These are phyloP conservation scores for Venturia canescens DNA, from an alignment of 1,140 invertebrate species.

Conservation along the genomic window DNA sequence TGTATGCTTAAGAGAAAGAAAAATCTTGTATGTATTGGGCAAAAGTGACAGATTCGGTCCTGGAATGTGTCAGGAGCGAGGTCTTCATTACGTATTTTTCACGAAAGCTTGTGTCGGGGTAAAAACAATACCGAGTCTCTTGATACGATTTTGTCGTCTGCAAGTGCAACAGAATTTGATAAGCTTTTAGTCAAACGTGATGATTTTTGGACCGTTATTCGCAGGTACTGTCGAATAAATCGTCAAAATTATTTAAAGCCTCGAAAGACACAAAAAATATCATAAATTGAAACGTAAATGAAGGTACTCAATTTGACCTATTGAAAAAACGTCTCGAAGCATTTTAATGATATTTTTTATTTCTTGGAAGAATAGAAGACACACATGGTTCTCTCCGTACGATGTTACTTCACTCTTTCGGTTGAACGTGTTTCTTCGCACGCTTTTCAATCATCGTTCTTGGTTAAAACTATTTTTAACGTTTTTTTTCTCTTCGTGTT, in stretches of 20 bases:
- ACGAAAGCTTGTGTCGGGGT: neutral
- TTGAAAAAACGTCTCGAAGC: no score
- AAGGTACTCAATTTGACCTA: no score
- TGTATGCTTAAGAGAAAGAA: slow-evolving; percentile 68
- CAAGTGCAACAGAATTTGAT: no score
- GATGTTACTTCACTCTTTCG: slow-evolving; percentile 5
- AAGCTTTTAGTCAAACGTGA: neutral
- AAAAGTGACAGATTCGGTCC: neutral
- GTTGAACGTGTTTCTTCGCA: neutral
- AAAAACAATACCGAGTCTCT: no score
- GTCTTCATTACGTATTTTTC: neutral
- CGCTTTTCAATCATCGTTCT: neutral
- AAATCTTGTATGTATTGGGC: slow-evolving; percentile 41
- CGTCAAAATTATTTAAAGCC: no score
- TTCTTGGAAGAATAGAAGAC: no score
- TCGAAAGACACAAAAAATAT: no score
- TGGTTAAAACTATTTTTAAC: neutral
- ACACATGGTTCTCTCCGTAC: neutral
- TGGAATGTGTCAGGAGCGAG: neutral
- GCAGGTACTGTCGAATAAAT: neutral
- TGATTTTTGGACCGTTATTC: neutral
- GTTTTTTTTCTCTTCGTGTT: neutral
- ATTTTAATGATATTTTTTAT: no score
- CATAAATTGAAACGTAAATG: no score
- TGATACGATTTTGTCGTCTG: neutral